phyloP scores from a whole-genome alignment of 2,113 vertebrate genomes.

The Coryphaenoides rupestris region DNA sequence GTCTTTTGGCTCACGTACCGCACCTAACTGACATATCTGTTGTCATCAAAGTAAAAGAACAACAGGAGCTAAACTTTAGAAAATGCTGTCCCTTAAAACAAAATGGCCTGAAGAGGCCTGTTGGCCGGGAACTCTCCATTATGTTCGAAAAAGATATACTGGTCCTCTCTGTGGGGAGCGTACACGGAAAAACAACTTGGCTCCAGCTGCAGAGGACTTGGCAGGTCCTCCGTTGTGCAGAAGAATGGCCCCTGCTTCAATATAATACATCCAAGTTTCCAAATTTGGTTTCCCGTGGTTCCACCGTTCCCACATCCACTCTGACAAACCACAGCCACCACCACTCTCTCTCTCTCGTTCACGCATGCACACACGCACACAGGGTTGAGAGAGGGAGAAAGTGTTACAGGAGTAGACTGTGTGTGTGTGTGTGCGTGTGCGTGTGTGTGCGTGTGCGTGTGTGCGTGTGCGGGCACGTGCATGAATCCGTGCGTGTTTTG shows the following conservation, averaged over 20 bases:
- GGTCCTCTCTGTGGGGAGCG: slow-evolving; percentile 20
- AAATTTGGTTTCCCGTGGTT: slow-evolving; percentile 30
- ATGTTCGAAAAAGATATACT: slow-evolving; percentile 12
- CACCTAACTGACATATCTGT: too few relatives aligned
- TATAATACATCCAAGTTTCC: slow-evolving; percentile 32
- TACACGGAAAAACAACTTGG: slow-evolving; percentile 23
- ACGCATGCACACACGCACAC: slow-evolving; percentile 5
- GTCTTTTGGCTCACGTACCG: too few relatives aligned
- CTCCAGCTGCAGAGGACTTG: slow-evolving; percentile 18
- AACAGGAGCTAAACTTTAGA: too few relatives aligned
- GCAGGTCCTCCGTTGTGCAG: slow-evolving; percentile 20
- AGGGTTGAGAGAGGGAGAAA: too few relatives aligned
- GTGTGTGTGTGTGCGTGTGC: too few relatives aligned
- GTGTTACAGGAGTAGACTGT: too few relatives aligned
- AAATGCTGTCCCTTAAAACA: too few relatives aligned
- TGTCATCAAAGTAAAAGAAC: too few relatives aligned
- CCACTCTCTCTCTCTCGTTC: neutral
- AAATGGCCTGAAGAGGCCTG: too few relatives aligned
- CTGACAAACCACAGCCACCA: neutral
- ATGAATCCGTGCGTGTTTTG: neutral
- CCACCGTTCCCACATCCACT: neutral
- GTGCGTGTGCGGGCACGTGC: neutral
- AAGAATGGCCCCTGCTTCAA: slow-evolving; percentile 18
- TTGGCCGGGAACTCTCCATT: slow-evolving; percentile 1
- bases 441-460: slow-evolving; percentile 6